These are phyloP conservation scores for Mya arenaria DNA, from an alignment of 1,140 invertebrate genomes.

Conservation along the genomic window DNA sequence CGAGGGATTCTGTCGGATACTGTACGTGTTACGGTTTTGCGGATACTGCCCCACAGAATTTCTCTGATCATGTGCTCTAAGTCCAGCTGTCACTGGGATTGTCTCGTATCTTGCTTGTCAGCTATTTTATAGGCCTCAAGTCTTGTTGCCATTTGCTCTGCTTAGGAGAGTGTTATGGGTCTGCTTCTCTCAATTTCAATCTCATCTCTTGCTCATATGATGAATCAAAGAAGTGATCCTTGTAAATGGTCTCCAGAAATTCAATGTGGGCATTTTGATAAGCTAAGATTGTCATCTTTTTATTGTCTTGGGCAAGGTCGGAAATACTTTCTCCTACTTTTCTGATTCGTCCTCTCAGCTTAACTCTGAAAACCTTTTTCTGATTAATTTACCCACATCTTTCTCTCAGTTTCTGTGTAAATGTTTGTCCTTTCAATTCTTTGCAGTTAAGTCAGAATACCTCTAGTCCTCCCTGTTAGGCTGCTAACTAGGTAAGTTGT, in stretches of 20 bases:
- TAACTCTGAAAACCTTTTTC: not conserved
- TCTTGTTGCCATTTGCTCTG: not conserved
- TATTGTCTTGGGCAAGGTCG: not conserved
- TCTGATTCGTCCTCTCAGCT: not conserved
- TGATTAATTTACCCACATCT: not conserved
- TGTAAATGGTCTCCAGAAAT: not conserved
- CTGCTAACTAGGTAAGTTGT: no score
- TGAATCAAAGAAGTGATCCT: not conserved
- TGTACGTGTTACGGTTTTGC: not conserved
- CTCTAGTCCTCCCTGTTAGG: no score
- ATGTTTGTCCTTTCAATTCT: no score
- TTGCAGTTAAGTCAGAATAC: no score
- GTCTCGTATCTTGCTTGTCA: not conserved
- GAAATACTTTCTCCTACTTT: not conserved
- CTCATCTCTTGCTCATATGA: not conserved
- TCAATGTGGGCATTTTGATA: not conserved
- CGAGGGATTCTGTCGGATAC: not conserved
- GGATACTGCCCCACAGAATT: not conserved
- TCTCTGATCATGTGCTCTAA: not conserved
- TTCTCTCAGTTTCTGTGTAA: not conserved
- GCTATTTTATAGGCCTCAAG: not conserved
- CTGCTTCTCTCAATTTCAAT: not conserved
- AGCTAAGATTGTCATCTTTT: not conserved
- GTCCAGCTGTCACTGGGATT: not conserved
- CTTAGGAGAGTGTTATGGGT: not conserved